phyloP scores from a whole-genome alignment of 2,888 invertebrate species.

The Mimumesa dahlbomi region DNA sequence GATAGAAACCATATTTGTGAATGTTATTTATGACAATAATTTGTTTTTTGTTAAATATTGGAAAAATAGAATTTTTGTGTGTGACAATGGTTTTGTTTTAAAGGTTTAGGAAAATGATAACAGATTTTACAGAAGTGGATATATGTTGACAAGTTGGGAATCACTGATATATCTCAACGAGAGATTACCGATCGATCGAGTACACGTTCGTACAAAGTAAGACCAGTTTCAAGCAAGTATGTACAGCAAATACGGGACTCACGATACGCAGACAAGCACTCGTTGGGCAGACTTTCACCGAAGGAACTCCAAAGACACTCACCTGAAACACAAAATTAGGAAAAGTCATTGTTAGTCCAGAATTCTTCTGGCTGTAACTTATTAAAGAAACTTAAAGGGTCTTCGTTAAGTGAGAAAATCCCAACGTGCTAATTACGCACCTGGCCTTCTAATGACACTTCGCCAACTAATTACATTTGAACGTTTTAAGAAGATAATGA shows the following conservation, averaged over 20 bases:
- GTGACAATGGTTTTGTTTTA: too few species aligned
- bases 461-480: constrained; percentile 33
- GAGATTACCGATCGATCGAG: too few species aligned
- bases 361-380: constrained; percentile 3
- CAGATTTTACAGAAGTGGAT: too few species aligned
- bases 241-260: constrained; percentile 6
- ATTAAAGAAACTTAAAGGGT: constrained; percentile 32
- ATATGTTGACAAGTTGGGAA: too few species aligned
- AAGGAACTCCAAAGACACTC: constrained; percentile 18
- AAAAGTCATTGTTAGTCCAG: constrained; percentile 7
- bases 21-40: too few species aligned
- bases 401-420: constrained; percentile 37
- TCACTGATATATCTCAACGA: too few species aligned
- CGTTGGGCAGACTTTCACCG: neutral
- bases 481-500: constrained; percentile 33
- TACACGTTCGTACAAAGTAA: neutral
- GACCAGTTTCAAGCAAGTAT: too few species aligned
- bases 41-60: too few species aligned
- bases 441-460: constrained; percentile 27
- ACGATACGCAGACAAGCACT: constrained; percentile 2
- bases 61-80: too few species aligned
- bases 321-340: constrained; percentile 47
- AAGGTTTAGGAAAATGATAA: too few species aligned
- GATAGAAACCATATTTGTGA: too few species aligned
- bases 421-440: constrained; percentile 35